Evolutionary conservation across 2,797 vertebrate species (phyloP).

Genomic region (Tadarida brasiliensis): DNA sequence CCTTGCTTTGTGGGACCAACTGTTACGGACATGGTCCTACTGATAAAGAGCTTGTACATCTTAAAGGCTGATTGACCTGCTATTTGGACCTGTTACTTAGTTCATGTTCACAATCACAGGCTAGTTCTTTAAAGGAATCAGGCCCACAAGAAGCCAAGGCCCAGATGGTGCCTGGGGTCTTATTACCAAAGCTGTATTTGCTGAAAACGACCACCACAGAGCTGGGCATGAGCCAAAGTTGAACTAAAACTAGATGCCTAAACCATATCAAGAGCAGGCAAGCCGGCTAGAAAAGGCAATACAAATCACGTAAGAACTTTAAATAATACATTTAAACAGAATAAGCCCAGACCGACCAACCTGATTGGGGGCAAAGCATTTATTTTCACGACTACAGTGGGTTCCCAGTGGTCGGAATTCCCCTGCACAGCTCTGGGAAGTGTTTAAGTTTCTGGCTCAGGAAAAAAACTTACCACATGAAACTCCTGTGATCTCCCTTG

Average conservation of each 20-base stretch:
- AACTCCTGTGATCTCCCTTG: not conserved
- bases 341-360: not conserved
- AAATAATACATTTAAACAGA: not conserved
- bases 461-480: not conserved
- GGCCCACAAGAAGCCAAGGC: not conserved
- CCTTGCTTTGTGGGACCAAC: not conserved
- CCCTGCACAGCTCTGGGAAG: not conserved
- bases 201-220: not conserved
- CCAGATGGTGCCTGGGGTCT: not conserved
- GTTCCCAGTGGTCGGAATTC: not conserved
- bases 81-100: not conserved
- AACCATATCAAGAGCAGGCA: not conserved
- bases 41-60: not conserved
- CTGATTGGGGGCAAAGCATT: not conserved
- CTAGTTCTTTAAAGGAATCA: conserved; percentile 35
- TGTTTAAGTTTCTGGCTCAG: not conserved
- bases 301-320: rapidly evolving
- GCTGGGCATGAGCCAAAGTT: not conserved
- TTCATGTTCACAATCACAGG: not conserved
- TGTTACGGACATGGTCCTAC: not conserved
- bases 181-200: conserved; percentile 32
- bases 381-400: not conserved
- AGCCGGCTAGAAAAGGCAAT: not conserved
- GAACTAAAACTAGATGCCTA: conserved; percentile 6
- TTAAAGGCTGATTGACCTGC: not conserved